Evolutionary conservation across 2,113 vertebrate species (phyloP).

Genomic region (Ictalurus furcatus): DNA sequence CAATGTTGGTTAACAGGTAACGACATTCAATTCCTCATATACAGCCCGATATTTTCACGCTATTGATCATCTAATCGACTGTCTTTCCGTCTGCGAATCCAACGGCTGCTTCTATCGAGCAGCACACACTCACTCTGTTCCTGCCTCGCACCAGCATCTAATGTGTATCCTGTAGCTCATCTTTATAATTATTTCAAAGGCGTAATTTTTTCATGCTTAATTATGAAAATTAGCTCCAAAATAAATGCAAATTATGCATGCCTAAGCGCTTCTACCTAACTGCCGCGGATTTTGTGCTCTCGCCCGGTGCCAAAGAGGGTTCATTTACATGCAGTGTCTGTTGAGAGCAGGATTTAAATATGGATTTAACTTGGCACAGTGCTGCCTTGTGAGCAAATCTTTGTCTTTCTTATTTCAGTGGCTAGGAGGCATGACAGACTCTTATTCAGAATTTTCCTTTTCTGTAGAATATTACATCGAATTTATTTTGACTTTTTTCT

Average conservation of each 20-base stretch:
- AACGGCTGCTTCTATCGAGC: not conserved
- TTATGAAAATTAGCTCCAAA: constrained; percentile 58
- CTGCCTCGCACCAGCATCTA: constrained; percentile 3
- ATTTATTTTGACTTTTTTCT: not conserved
- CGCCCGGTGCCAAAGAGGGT: constrained; percentile 69
- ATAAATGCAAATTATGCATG: constrained; percentile 58
- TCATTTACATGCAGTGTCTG: constrained; percentile 67
- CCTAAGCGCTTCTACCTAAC: constrained; percentile 54
- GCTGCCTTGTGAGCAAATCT: constrained; percentile 60
- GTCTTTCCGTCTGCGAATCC: not conserved
- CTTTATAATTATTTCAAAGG: constrained; percentile 54
- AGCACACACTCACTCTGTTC: not conserved
- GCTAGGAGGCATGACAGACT: constrained; percentile 64
- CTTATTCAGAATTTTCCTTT: constrained; percentile 58
- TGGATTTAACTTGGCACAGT: constrained; percentile 68
- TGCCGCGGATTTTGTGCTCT: constrained; percentile 63
- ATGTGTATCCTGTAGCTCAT: constrained; percentile 43
- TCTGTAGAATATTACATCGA: constrained; percentile 15
- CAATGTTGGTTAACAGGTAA: not conserved
- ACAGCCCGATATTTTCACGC: not conserved
- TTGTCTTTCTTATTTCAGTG: constrained; percentile 64
- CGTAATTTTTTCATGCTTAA: constrained; percentile 50
- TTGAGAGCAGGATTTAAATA: constrained; percentile 68
- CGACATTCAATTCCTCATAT: not conserved
- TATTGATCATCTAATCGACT: not conserved